Evolutionary conservation across 2,113 vertebrate genomes (phyloP).

Genomic region (Xyrauchen texanus): DNA sequence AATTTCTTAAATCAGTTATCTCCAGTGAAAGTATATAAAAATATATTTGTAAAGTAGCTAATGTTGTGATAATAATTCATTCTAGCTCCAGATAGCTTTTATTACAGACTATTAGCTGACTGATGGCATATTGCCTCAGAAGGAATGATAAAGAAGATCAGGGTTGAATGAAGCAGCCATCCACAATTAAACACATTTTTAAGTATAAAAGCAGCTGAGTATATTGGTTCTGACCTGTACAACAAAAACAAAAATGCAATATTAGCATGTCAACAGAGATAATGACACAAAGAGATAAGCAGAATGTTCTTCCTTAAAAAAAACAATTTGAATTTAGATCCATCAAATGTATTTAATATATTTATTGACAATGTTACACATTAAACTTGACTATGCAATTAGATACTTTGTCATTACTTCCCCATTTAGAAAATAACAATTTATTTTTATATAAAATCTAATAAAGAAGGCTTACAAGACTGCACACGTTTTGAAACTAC

Average conservation of each 20-base stretch:
- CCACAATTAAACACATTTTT: too few relatives aligned
- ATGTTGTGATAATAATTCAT: not conserved
- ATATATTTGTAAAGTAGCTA: not conserved
- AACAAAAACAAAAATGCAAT: not conserved
- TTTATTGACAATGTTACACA: too few relatives aligned
- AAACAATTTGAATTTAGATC: not conserved
- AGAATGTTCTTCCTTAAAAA: not conserved
- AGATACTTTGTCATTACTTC: too few relatives aligned
- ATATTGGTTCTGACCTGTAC: not conserved
- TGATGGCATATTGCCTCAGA: not conserved
- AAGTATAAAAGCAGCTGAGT: too few relatives aligned
- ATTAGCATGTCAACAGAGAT: not conserved
- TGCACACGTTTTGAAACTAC: not conserved
- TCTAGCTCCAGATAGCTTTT: not conserved
- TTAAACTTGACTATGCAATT: too few relatives aligned
- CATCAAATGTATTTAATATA: too few relatives aligned
- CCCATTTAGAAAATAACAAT: too few relatives aligned
- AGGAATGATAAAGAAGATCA: not conserved
- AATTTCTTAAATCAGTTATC: not conserved
- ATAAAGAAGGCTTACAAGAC: too few relatives aligned
- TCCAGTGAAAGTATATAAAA: not conserved
- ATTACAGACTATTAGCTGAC: not conserved
- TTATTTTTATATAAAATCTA: too few relatives aligned
- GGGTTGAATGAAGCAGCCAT: not conserved
- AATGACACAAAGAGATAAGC: not conserved